Evolutionary conservation across 2,113 vertebrate species (phyloP).

Genomic region (Hypanus sabinus): DNA sequence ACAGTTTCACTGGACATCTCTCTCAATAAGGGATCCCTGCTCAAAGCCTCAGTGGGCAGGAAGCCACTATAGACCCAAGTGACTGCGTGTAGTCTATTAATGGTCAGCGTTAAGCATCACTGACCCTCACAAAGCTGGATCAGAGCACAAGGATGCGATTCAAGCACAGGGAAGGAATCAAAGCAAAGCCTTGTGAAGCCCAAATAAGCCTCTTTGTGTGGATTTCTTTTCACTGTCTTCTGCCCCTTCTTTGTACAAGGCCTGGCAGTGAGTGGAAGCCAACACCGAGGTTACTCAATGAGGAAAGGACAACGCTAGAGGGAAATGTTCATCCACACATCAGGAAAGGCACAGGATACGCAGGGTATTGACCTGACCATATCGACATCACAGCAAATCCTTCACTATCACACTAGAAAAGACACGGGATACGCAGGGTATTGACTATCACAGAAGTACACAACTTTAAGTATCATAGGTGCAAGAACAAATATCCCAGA

Average conservation of each 20-base stretch:
- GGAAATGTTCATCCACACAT: neutral
- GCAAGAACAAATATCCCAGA: neutral
- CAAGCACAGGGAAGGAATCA: neutral
- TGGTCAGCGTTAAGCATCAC: neutral
- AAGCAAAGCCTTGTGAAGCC: neutral
- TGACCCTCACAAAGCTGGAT: neutral
- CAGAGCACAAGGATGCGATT: neutral
- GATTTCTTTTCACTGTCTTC: neutral
- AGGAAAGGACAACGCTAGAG: neutral
- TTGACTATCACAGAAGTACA: neutral
- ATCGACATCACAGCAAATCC: neutral
- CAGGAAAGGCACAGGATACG: neutral
- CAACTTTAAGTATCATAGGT: neutral
- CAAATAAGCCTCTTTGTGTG: neutral
- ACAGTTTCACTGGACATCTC: no score
- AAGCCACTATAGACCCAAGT: neutral
- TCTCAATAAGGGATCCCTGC: neutral
- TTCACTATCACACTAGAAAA: neutral
- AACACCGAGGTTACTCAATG: neutral
- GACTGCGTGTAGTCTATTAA: neutral
- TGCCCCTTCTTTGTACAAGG: neutral
- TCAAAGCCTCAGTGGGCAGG: neutral
- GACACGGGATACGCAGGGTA: no score
- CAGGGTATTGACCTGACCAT: neutral
- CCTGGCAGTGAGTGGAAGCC: neutral